Evolutionary conservation across 2,888 invertebrate species (phyloP).

Genomic region (Tetheella fluctuosa): DNA sequence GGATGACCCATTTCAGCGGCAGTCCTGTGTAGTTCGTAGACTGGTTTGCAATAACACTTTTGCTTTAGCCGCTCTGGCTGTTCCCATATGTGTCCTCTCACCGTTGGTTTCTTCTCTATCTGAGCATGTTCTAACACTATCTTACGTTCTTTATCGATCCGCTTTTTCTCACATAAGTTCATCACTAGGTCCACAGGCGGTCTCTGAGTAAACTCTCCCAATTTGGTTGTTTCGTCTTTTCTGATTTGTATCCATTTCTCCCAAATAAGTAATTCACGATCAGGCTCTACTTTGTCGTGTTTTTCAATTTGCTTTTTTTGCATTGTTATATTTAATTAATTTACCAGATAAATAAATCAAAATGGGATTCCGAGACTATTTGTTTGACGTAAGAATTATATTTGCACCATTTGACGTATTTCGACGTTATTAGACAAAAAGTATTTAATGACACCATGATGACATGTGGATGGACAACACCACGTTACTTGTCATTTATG

Average conservation of each 20-base stretch:
- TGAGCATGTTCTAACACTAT: conserved; percentile 65
- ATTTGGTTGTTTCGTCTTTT: conserved; percentile 55
- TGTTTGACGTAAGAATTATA: no score
- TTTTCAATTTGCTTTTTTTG: conserved; percentile 24
- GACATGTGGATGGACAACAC: not conserved
- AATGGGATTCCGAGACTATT: not conserved
- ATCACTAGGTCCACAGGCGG: conserved; percentile 65
- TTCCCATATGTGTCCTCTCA: conserved; percentile 63
- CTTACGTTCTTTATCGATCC: conserved; percentile 68
- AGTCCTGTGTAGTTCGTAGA: conserved; percentile 66
- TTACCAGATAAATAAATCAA: not conserved
- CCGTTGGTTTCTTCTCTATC: conserved; percentile 47
- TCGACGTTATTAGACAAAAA: no score
- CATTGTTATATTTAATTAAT: not conserved
- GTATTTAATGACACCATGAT: not conserved
- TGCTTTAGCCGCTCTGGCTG: conserved; percentile 62
- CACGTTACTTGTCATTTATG: not conserved
- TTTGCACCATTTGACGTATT: no score
- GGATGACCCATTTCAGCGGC: conserved; percentile 62
- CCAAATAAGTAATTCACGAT: conserved; percentile 65
- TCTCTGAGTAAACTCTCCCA: conserved; percentile 48
- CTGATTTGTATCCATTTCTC: conserved; percentile 73
- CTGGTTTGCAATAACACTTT: conserved; percentile 57
- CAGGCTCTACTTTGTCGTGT: conserved; percentile 47
- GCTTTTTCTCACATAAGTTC: conserved; percentile 60